phyloP scores from a whole-genome alignment of 2,888 invertebrate genomes.

The Pseudolycoriella hygida region DNA sequence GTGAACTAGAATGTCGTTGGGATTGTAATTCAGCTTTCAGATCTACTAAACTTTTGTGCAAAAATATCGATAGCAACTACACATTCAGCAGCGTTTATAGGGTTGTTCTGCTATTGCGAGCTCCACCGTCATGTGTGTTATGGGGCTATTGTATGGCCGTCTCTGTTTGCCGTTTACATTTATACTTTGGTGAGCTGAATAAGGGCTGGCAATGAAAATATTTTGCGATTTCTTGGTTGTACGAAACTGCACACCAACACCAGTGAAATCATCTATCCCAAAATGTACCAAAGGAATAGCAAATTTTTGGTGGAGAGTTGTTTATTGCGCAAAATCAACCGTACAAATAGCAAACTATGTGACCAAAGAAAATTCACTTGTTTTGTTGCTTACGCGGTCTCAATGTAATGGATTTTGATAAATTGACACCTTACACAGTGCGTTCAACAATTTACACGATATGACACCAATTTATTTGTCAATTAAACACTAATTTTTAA shows the following conservation, averaged over 20 bases:
- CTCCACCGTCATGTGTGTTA: no score
- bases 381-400: neutral
- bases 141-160: neutral
- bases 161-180: neutral
- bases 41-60: constrained; percentile 1
- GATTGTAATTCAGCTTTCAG: constrained; percentile 1
- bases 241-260: neutral
- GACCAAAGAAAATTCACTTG: neutral
- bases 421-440: neutral
- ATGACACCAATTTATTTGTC: neutral
- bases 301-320: neutral
- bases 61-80: neutral
- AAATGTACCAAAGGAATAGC: neutral
- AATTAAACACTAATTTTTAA: neutral
- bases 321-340: neutral
- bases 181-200: neutral
- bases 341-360: neutral
- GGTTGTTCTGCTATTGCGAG: neutral
- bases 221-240: neutral
- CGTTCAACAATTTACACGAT: neutral
- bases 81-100: neutral
- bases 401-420: neutral
- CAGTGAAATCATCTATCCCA: neutral
- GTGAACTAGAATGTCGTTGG: constrained; percentile 5
- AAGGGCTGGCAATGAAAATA: neutral